A percentile compares a stretch with the other conserved stretches of the same genome.
These are phyloP conservation scores for Sycobia sp. DNA, from an alignment of 1,140 invertebrate species.

Conservation along the genomic window DNA sequence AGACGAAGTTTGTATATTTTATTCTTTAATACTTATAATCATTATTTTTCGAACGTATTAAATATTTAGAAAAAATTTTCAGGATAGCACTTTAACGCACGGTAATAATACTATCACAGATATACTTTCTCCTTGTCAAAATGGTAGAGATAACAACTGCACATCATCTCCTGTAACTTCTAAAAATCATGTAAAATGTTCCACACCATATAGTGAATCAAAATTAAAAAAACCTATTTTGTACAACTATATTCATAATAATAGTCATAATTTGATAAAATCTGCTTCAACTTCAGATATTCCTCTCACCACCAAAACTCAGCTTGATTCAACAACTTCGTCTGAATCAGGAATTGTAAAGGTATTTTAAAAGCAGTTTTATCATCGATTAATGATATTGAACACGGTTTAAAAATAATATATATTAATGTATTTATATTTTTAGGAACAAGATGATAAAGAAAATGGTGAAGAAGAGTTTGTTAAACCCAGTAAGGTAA, in stretches of 20 bases:
- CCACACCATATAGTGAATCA: slow-evolving; percentile 34
- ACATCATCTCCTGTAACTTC: slow-evolving; percentile 8
- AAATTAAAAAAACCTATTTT: slow-evolving; percentile 18
- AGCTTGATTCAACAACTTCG: slow-evolving; percentile 35
- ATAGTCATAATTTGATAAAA: slow-evolving; percentile 36
- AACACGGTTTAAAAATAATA: too few relatives aligned
- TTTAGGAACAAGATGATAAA: slow-evolving; percentile 42
- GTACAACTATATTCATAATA: slow-evolving; percentile 15
- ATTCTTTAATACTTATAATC: neutral
- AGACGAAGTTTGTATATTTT: slow-evolving; percentile 47
- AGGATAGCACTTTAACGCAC: too few relatives aligned
- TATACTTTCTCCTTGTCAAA: slow-evolving; percentile 5
- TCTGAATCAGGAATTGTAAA: slow-evolving; percentile 39
- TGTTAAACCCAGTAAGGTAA: slow-evolving; percentile 39
- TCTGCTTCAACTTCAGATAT: slow-evolving; percentile 44
- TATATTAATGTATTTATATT: neutral
- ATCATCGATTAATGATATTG: too few relatives aligned
- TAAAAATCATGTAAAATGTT: slow-evolving; percentile 34
- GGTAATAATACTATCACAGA: slow-evolving; percentile 23
- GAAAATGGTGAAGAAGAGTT: slow-evolving; percentile 46
- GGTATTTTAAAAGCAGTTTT: slow-evolving; percentile 17
- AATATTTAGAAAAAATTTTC: slow-evolving; percentile 6
- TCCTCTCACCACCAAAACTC: slow-evolving; percentile 32
- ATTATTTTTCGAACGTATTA: neutral
- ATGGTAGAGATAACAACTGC: slow-evolving; percentile 11